Percentiles rank a stretch among this genome's conserved stretches.
These are phyloP conservation scores for Harmothoe impar DNA, from an alignment of 2,888 invertebrate species.

Conservation along the genomic window DNA sequence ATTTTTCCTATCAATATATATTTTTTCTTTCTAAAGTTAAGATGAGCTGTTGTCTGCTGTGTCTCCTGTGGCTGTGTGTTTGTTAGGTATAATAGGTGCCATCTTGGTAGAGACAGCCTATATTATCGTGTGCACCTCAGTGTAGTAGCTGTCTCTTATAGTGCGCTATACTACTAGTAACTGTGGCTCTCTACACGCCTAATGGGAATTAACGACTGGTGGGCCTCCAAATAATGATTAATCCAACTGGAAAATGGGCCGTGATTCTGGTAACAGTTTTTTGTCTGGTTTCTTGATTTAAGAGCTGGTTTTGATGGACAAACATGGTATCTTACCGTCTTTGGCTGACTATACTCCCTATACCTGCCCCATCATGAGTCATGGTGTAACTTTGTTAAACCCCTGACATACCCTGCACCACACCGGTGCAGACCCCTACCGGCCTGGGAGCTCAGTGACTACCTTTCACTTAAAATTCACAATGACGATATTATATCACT, in stretches of 20 bases:
- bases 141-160: constrained; percentile 14
- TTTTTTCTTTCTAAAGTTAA: too few species aligned
- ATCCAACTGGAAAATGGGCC: background rate
- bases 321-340: background rate
- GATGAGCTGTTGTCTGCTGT: background rate
- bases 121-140: background rate
- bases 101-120: background rate
- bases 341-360: background rate
- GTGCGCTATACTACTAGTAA: constrained; percentile 11
- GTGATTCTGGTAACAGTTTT: background rate
- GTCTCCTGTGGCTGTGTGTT: background rate
- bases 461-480: background rate
- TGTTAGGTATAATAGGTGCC: constrained; percentile 19
- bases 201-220: background rate
- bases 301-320: background rate
- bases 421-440: background rate
- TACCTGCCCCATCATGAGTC: background rate
- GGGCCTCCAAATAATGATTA: constrained; percentile 12
- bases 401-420: background rate
- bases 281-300: background rate
- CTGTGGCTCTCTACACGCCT: constrained; percentile 4
- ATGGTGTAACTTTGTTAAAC: background rate
- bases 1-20: too few species aligned
- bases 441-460: background rate
- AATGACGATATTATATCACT: too few species aligned